Evolutionary conservation across 2,113 vertebrate species (phyloP), one percentile per base, ranked within the genome.

Genomic region (Leiothrix lutea): DNA sequence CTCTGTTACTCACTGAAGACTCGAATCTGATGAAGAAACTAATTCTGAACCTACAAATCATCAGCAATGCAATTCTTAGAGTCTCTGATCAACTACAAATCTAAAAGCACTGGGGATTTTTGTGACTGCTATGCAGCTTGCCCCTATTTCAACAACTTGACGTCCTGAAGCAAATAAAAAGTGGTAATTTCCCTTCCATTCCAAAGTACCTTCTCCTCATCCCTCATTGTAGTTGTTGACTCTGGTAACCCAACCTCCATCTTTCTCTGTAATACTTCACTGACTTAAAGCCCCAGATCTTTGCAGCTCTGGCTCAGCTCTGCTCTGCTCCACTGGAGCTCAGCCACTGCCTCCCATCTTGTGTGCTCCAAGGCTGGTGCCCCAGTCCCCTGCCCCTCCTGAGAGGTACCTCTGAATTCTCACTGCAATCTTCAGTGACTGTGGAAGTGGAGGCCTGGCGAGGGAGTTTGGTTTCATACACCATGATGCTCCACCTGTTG

Each of bases 401-500:
- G 24, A 4, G 3, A 64, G 18, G 53, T 98, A 99, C 99, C 99
- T 99, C 99, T 2, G 99, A 99, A 96, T 99, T 99, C 29, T 99
- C 99, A 42, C 97, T 98, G 96, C 98, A 98, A 95, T 99, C 99
- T 95, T 99, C 99, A 0, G 99, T 98, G 77, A 98, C 98, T 0
- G 98, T 98, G 75, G 98, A 99, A 35, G 98, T 95, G 10, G 99
- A 99, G 65, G 98, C 97, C 96, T 98, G 99, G 79, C 98, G 98
- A 54, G 99, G 99, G 56, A 99, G 98, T 97, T 99, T 99, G 54
- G 99, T 99, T 98, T 99, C 99, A 6, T 99, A 99, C 14, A 99
- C 99, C 99, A 99, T 99, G 90, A 99, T 99, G 67, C 99, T 99
- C 99, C 99, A 99, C 93, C 99, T 99, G 85, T 81, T 72, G 77